A percentile compares a stretch with the other conserved stretches of the same genome.
These are phyloP conservation scores for Conus betulinus DNA, from an alignment of 1,140 invertebrate species.

Conservation along the genomic window DNA sequence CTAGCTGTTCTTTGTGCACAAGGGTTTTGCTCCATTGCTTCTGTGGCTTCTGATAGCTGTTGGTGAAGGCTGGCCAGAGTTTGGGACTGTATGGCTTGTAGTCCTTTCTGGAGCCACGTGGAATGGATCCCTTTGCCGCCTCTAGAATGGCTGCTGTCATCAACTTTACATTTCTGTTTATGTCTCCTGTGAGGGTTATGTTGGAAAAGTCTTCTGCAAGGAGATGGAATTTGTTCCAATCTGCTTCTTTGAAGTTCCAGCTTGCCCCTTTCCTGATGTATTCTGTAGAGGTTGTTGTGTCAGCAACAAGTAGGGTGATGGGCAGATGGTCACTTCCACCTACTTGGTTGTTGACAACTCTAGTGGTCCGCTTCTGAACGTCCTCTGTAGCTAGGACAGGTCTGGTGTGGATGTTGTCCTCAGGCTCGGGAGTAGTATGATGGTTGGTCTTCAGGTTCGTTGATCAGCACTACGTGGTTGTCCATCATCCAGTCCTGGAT, in stretches of 20 bases:
- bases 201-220: neutral
- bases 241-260: slow-evolving; percentile 9
- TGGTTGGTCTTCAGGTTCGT: too few relatives aligned
- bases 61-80: too few relatives aligned
- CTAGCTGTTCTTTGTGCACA: too few relatives aligned
- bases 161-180: neutral
- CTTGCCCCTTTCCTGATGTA: neutral
- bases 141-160: neutral
- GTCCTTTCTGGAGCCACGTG: neutral
- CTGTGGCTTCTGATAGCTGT: too few relatives aligned
- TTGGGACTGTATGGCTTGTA: too few relatives aligned
- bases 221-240: neutral
- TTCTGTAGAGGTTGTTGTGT: neutral
- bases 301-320: neutral
- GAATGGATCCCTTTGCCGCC: neutral
- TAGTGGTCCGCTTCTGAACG: neutral
- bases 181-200: neutral
- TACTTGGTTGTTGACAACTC: neutral
- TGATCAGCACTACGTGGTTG: too few relatives aligned
- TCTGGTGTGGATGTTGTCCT: too few relatives aligned
- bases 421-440: too few relatives aligned
- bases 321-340: slow-evolving; percentile 15
- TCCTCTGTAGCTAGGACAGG: neutral
- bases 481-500: too few relatives aligned
- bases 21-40: too few relatives aligned